A percentile compares a stretch with the other conserved stretches of the same genome.
Conservation (phyloP, 2,888 invertebrate genomes). For the Tachina lurida region DNA sequence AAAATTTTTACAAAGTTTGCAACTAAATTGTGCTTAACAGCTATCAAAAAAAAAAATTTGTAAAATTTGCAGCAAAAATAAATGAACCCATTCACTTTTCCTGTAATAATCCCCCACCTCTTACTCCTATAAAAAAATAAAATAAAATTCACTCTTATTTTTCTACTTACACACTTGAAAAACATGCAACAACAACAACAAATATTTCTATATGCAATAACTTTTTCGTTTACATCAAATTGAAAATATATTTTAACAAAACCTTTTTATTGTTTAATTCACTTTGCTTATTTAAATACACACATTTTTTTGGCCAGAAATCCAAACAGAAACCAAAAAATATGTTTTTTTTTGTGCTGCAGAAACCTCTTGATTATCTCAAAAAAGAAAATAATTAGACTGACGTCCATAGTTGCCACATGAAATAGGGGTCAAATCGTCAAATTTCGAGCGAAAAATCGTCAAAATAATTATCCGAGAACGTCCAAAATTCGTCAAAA, state of each 20-base stretch:
- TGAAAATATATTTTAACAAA: background rate
- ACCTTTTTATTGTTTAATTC: background rate
- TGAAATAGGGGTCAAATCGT: no score
- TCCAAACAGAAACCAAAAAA: constrained; percentile 50
- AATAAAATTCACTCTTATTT: background rate
- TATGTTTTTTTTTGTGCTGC: no score
- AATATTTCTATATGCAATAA: background rate
- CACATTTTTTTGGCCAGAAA: constrained; percentile 23
- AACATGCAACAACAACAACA: constrained; percentile 2
- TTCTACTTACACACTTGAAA: constrained; percentile 31
- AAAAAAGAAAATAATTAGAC: constrained; percentile 19
- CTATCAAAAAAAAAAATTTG: background rate
- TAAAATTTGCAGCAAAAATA: constrained; percentile 28
- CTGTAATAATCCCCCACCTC: background rate
- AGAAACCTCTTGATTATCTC: constrained; percentile 34
- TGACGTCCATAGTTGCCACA: no score
- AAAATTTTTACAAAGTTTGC: background rate
- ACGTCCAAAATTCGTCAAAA: no score
- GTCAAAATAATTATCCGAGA: no score
- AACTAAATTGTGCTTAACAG: background rate
- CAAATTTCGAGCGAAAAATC: no score
- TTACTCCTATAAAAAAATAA: background rate
- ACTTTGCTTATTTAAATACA: background rate
- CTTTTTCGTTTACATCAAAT: background rate
- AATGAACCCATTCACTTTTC: constrained; percentile 38